Conservation (phyloP, 2,797 vertebrate genomes). For the Strix occidentalis region DNA sequence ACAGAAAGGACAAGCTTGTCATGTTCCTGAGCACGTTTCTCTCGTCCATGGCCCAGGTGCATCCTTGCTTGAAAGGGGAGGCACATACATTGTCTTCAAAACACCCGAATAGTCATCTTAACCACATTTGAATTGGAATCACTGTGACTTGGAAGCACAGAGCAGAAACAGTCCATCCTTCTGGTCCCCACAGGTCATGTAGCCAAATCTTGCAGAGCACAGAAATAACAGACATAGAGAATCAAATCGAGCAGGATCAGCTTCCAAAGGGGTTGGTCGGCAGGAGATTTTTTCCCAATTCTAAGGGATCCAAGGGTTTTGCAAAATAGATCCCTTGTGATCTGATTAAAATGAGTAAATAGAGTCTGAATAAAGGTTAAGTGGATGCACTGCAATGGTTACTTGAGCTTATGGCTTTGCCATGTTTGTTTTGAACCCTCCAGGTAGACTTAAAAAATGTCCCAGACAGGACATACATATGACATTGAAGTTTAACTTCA, state of each 20-base stretch:
- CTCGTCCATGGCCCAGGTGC: background rate
- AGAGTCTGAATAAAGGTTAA: background rate
- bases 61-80: background rate
- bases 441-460: background rate
- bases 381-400: background rate
- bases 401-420: background rate
- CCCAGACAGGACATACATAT: rapidly evolving
- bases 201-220: background rate
- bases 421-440: background rate
- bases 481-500: background rate
- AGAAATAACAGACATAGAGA: rapidly evolving
- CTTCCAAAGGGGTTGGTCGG: background rate
- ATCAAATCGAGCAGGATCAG: background rate
- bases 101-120: background rate
- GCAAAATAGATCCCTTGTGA: background rate
- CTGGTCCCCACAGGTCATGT: rapidly evolving
- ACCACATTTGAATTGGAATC: background rate
- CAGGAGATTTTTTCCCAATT: background rate
- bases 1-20: background rate
- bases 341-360: background rate
- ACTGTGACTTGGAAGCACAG: background rate
- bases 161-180: background rate
- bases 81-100: background rate
- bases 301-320: background rate
- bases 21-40: background rate